Evolutionary conservation across 2,797 vertebrate genomes (phyloP).

Genomic region (Sebastes minor): DNA sequence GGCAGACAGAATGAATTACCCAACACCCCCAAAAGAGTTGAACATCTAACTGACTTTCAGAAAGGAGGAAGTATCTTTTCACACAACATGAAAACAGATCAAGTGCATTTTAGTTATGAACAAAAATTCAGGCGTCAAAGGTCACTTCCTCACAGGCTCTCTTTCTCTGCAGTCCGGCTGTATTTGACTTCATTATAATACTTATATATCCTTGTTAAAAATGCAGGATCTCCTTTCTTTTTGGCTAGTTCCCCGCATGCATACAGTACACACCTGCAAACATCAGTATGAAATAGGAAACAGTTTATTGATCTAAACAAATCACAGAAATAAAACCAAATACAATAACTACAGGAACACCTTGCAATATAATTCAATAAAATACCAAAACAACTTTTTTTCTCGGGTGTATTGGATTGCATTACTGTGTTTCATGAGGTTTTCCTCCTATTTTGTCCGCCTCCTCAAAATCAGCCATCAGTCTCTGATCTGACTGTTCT

Average conservation of each 20-base stretch:
- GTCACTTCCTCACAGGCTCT: background rate
- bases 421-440: background rate
- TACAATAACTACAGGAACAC: background rate
- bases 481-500: constrained; percentile 4
- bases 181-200: constrained; percentile 1
- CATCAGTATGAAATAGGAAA: constrained; percentile 15
- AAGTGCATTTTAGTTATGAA: constrained; percentile 31
- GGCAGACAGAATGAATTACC: background rate
- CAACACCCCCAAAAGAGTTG: constrained; percentile 6
- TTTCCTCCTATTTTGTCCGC: constrained; percentile 5
- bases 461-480: background rate
- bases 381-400: constrained; percentile 8
- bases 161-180: no score
- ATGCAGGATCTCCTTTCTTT: constrained; percentile 19
- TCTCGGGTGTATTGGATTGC: background rate
- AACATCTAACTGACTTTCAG: constrained; percentile 2
- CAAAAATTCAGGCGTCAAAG: background rate
- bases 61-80: background rate
- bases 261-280: constrained; percentile 8
- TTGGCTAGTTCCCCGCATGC: constrained; percentile 1
- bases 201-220: constrained; percentile 21
- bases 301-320: constrained; percentile 26
- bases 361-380: background rate
- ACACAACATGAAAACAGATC: constrained; percentile 6
- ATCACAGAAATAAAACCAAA: constrained; percentile 25